A percentile compares a stretch with the other conserved stretches of the same genome.
phyloP scores from a whole-genome alignment of 2,113 vertebrate genomes.

The Rhodinocichla rosea region DNA sequence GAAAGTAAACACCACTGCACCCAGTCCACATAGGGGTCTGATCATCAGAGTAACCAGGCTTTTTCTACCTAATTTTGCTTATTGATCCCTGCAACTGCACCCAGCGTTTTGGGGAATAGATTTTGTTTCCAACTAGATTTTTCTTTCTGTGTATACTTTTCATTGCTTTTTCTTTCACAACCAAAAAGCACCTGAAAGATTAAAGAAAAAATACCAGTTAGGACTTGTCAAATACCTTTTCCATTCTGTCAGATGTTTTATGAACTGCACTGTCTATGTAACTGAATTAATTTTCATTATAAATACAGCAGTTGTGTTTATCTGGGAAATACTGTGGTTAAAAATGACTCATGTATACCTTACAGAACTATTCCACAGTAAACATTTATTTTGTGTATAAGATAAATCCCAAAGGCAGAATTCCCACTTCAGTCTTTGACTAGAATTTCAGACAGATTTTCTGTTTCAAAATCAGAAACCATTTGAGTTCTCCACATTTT shows the following conservation, averaged over 20 bases:
- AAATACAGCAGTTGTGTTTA: slow-evolving; percentile 32
- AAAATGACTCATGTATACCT: slow-evolving; percentile 27
- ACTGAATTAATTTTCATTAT: slow-evolving; percentile 36
- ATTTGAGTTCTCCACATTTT: background rate
- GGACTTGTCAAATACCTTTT: slow-evolving; percentile 57
- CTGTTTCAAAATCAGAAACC: slow-evolving; percentile 15
- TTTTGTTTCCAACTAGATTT: slow-evolving; percentile 7
- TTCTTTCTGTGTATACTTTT: background rate
- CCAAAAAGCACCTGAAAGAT: background rate
- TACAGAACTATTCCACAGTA: background rate
- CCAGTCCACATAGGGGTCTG: background rate
- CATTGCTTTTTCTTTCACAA: background rate
- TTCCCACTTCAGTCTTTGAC: background rate
- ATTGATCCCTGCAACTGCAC: background rate
- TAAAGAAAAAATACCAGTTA: background rate
- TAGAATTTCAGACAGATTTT: background rate
- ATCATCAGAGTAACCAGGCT: background rate
- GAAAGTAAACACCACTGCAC: background rate
- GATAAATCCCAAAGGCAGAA: background rate
- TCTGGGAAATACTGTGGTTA: slow-evolving; percentile 31
- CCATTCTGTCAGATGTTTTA: slow-evolving; percentile 41
- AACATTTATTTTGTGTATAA: background rate
- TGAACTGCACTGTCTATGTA: background rate
- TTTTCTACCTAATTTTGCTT: background rate
- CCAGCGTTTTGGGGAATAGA: background rate